Percentiles rank a stretch among this genome's conserved stretches.
phyloP scores from a whole-genome alignment of 2,113 vertebrate species.

The Mystacornis crossleyi region DNA sequence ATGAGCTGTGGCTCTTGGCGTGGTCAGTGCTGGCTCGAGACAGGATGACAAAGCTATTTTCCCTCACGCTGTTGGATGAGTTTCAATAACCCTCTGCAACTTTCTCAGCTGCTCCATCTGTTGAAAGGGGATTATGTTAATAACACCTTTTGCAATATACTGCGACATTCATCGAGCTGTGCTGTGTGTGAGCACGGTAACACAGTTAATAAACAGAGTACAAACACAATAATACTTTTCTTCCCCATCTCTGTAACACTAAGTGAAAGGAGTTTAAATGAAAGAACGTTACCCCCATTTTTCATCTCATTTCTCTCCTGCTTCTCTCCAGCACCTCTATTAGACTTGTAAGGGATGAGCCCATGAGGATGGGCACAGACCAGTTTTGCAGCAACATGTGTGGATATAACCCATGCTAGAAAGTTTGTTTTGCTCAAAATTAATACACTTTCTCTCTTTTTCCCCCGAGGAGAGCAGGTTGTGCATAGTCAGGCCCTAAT shows the following conservation, averaged over 20 bases:
- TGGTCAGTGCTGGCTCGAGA: not conserved
- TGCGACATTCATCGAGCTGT: not conserved
- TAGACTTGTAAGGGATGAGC: not conserved
- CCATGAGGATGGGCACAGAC: not conserved
- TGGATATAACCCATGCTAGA: not conserved
- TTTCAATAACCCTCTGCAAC: not conserved
- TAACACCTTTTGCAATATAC: not conserved
- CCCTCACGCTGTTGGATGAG: not conserved
- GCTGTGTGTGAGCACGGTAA: not conserved
- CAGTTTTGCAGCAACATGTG: not conserved
- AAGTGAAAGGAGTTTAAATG: not conserved
- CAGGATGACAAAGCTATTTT: not conserved
- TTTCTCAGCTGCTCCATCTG: constrained; percentile 1
- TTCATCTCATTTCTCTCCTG: not conserved
- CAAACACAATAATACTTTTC: not conserved
- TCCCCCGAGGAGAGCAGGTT: not conserved
- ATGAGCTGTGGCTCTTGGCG: not conserved
- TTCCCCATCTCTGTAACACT: not conserved
- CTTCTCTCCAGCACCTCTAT: not conserved
- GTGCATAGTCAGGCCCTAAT: not conserved
- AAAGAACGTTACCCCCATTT: not conserved
- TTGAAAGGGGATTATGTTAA: not conserved
- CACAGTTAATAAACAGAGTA: not conserved
- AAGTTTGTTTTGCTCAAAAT: not conserved
- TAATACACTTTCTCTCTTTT: not conserved